Evolutionary conservation across 2,888 invertebrate genomes (phyloP).

Genomic region (Melinaea menophilus): DNA sequence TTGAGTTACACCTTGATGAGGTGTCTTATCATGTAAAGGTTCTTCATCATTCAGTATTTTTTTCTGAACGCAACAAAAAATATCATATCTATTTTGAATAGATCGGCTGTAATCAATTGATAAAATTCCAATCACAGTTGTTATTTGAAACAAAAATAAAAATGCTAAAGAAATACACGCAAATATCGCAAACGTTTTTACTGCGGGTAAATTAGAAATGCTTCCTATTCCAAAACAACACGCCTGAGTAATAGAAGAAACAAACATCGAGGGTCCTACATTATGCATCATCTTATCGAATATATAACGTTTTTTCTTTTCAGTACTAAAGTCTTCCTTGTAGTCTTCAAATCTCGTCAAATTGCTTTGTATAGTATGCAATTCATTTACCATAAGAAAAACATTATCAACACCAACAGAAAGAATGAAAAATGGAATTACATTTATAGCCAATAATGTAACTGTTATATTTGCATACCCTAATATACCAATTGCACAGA

Average conservation of each 20-base stretch:
- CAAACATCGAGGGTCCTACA: constrained; percentile 94
- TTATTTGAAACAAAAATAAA: constrained; percentile 93
- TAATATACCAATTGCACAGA: constrained; percentile 90
- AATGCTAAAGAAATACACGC: constrained; percentile 89
- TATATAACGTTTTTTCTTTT: constrained; percentile 53
- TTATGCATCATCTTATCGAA: constrained; percentile 86
- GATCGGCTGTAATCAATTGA: constrained; percentile 86
- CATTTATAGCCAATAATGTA: constrained; percentile 94
- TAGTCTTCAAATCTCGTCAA: constrained; percentile 57
- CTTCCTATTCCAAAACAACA: constrained; percentile 93
- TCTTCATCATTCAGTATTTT: constrained; percentile 64
- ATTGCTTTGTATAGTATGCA: constrained; percentile 71
- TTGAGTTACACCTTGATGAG: constrained; percentile 51
- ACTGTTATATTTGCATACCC: constrained; percentile 88
- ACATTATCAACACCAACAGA: constrained; percentile 98
- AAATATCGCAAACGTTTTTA: constrained; percentile 92
- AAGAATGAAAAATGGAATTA: constrained; percentile 95
- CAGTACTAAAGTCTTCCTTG: constrained; percentile 53
- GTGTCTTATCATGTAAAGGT: constrained; percentile 52
- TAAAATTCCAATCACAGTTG: constrained; percentile 90
- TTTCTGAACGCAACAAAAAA: constrained; percentile 83
- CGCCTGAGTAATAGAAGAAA: constrained; percentile 90
- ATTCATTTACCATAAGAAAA: constrained; percentile 94
- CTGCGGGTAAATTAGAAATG: constrained; percentile 94
- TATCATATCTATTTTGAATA: constrained; percentile 82